Evolutionary conservation across 2,888 invertebrate genomes (phyloP).

Genomic region (Drosophila helvetica): DNA sequence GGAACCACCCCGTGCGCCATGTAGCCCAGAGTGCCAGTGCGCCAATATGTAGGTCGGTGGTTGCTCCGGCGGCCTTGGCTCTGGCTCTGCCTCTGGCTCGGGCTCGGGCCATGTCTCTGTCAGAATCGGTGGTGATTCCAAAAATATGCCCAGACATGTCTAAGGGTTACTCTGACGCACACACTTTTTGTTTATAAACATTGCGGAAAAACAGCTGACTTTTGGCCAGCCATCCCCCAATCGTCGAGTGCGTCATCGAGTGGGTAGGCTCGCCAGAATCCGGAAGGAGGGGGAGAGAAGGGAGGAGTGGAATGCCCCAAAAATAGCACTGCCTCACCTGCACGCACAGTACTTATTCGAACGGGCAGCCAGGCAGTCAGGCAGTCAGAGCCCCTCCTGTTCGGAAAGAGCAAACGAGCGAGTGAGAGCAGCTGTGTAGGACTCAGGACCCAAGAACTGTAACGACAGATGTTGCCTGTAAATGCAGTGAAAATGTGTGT

Average conservation of each 20-base stretch:
- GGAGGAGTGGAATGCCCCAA: slow-evolving; percentile 14
- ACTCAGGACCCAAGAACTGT: neutral
- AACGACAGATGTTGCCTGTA: slow-evolving; percentile 41
- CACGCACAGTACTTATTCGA: slow-evolving; percentile 56
- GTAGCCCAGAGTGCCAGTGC: slow-evolving; percentile 71
- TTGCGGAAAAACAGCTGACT: slow-evolving; percentile 77
- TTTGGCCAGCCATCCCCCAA: slow-evolving; percentile 70
- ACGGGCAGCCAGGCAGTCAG: slow-evolving; percentile 18
- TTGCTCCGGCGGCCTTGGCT: slow-evolving; percentile 30
- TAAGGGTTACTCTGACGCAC: slow-evolving; percentile 67
- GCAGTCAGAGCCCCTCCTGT: neutral
- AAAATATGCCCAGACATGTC: slow-evolving; percentile 70
- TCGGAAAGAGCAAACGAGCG: slow-evolving; percentile 10
- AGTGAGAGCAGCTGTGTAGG: slow-evolving; percentile 8
- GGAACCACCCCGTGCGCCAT: slow-evolving; percentile 79
- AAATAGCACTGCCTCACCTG: slow-evolving; percentile 37
- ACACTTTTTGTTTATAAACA: slow-evolving; percentile 74
- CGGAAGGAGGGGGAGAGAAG: neutral
- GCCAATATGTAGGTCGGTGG: slow-evolving; percentile 77
- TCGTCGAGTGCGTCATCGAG: slow-evolving; percentile 5
- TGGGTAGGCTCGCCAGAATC: slow-evolving; percentile 13
- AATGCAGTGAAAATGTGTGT: slow-evolving; percentile 12
- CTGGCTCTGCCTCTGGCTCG: slow-evolving; percentile 58
- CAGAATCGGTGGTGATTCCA: slow-evolving; percentile 72
- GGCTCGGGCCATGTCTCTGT: slow-evolving; percentile 11